phyloP scores from a whole-genome alignment of 2,797 vertebrate species.

The Coranthus polyacanthus region DNA sequence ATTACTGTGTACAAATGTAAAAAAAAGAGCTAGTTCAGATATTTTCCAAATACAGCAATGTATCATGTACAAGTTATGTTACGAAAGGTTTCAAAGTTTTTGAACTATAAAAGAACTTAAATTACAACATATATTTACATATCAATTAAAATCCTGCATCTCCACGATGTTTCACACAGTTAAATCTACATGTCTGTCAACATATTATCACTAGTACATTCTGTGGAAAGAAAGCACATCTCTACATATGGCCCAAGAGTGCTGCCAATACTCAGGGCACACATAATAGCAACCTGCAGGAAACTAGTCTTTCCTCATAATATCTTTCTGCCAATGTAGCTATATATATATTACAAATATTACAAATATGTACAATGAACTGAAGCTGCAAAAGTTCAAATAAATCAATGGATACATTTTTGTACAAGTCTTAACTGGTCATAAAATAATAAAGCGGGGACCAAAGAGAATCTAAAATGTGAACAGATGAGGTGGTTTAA shows the following conservation, averaged over 20 bases:
- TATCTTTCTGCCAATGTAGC: constrained; percentile 67
- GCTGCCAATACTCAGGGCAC: constrained; percentile 55
- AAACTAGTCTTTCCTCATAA: constrained; percentile 65
- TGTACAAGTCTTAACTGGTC: constrained; percentile 52
- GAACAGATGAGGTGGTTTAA: constrained; percentile 41
- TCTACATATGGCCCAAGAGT: constrained; percentile 71
- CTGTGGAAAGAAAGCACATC: constrained; percentile 69
- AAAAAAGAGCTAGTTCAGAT: constrained; percentile 79
- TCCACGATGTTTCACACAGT: constrained; percentile 66
- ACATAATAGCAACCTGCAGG: constrained; percentile 69
- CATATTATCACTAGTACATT: constrained; percentile 74
- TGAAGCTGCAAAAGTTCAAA: constrained; percentile 64
- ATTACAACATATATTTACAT: constrained; percentile 87
- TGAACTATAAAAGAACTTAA: constrained; percentile 84
- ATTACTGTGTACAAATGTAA: constrained; percentile 86
- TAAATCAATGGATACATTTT: constrained; percentile 57
- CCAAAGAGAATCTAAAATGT: constrained; percentile 7
- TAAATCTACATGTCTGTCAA: constrained; percentile 70
- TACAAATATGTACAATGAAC: constrained; percentile 82
- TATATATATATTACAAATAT: constrained; percentile 82
- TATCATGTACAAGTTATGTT: constrained; percentile 85
- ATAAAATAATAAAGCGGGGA: constrained; percentile 41
- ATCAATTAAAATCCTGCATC: constrained; percentile 62
- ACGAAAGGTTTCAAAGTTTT: constrained; percentile 82
- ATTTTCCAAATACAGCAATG: constrained; percentile 82